Percentiles rank a stretch among this genome's conserved stretches.
Evolutionary conservation across 2,113 vertebrate genomes (phyloP).

Genomic region (Prinia subflava): DNA sequence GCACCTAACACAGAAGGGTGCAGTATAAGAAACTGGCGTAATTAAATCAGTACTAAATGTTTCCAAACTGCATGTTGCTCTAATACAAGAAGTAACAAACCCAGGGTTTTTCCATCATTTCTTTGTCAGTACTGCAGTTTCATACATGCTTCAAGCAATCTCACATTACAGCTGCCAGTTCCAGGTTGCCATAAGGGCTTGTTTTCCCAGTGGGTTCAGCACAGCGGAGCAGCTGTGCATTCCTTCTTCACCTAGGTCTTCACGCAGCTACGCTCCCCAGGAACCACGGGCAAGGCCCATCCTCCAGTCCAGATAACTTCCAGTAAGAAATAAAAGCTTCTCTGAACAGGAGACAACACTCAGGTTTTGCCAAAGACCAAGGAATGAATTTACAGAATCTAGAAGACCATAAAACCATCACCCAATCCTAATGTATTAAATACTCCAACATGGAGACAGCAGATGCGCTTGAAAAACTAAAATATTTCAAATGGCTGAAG

Average conservation of each 20-base stretch:
- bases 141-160: not conserved
- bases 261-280: not conserved
- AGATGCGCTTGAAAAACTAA: not conserved
- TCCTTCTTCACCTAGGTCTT: not conserved
- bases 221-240: not conserved
- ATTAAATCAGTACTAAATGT: not conserved
- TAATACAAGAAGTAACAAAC: not conserved
- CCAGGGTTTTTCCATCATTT: fast-evolving
- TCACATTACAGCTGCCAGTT: not conserved
- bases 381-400: not conserved
- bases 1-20: not conserved
- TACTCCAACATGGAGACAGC: not conserved
- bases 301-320: not conserved
- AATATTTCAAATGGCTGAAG: not conserved
- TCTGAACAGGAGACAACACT: not conserved
- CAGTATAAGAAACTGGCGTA: not conserved
- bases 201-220: not conserved
- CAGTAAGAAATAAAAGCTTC: not conserved
- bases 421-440: not conserved
- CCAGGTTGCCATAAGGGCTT: not conserved
- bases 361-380: not conserved
- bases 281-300: not conserved
- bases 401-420: not conserved
- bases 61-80: not conserved
- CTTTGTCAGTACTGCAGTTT: not conserved